Evolutionary conservation across 2,797 vertebrate genomes (phyloP).

Genomic region (Carduelis carduelis): DNA sequence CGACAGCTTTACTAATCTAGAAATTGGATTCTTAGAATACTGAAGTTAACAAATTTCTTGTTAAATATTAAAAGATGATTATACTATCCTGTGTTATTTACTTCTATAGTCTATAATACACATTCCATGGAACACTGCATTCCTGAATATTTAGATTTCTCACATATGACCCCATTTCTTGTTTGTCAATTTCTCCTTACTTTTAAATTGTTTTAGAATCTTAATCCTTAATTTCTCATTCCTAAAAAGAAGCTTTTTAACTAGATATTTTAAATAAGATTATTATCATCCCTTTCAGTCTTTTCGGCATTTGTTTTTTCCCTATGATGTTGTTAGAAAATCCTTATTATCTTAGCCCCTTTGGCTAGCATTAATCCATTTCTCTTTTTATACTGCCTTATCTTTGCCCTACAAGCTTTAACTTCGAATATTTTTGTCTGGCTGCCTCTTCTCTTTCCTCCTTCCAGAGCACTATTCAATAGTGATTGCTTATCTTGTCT

Average conservation of each 20-base stretch:
- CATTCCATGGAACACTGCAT: not conserved
- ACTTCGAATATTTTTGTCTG: constrained; percentile 35
- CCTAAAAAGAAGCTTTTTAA: constrained; percentile 8
- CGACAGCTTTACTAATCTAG: not conserved
- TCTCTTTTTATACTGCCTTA: constrained; percentile 48
- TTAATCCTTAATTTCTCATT: not conserved
- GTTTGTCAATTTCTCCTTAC: not conserved
- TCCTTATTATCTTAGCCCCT: constrained; percentile 58
- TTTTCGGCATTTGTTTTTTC: not conserved
- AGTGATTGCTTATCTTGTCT: constrained; percentile 49
- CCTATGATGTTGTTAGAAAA: constrained; percentile 38
- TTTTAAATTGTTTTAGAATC: not conserved
- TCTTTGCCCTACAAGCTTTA: constrained; percentile 47
- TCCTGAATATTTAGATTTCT: not conserved
- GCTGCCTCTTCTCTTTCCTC: constrained; percentile 5
- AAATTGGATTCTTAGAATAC: not conserved
- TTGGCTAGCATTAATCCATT: constrained; percentile 52
- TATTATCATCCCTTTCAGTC: constrained; percentile 21
- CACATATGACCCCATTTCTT: not conserved
- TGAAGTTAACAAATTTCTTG: not conserved
- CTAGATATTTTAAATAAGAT: constrained; percentile 19
- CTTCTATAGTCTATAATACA: not conserved
- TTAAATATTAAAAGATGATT: not conserved
- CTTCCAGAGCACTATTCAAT: constrained; percentile 31
- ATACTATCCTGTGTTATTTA: not conserved